A percentile compares a stretch with the other conserved stretches of the same genome.
These are phyloP conservation scores for Stenchaetothrips biformis DNA, from an alignment of 2,888 invertebrate species.

Conservation along the genomic window DNA sequence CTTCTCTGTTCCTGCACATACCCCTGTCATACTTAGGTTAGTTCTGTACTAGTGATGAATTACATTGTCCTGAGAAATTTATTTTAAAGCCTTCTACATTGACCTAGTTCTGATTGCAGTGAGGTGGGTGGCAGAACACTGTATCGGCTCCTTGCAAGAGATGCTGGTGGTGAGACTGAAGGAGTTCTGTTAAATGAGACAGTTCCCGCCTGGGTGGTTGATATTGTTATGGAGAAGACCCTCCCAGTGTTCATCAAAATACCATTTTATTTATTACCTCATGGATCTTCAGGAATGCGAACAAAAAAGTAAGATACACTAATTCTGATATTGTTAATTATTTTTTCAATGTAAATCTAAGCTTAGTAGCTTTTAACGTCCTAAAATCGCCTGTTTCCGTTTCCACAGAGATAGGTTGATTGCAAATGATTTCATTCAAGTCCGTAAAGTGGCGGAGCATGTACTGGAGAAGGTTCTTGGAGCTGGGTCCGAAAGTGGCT, in stretches of 20 bases:
- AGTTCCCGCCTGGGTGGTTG: conserved; percentile 92
- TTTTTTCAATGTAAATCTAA: conserved; percentile 10
- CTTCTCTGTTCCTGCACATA: conserved; percentile 90
- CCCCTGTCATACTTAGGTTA: conserved; percentile 90
- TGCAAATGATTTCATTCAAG: conserved; percentile 98
- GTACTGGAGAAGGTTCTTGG: conserved; percentile 92
- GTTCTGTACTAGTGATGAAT: conserved; percentile 24
- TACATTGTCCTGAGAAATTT: not conserved
- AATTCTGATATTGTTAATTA: conserved; percentile 19
- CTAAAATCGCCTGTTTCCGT: conserved; percentile 30
- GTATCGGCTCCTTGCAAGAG: conserved; percentile 81
- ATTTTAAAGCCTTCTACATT: conserved; percentile 27
- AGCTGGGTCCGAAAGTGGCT: conserved; percentile 58
- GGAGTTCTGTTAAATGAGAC: conserved; percentile 86
- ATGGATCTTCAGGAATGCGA: conserved; percentile 67
- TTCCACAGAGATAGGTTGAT: conserved; percentile 81
- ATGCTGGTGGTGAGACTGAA: conserved; percentile 93
- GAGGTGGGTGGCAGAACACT: conserved; percentile 94
- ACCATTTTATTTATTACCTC: conserved; percentile 94
- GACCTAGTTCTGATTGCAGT: conserved; percentile 50
- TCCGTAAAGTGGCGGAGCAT: conserved; percentile 97
- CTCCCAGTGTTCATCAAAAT: conserved; percentile 94
- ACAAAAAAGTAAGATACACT: conserved; percentile 64
- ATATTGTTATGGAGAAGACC: conserved; percentile 89
- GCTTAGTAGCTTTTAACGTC: not conserved